Conservation (phyloP, 2,113 vertebrate genomes). For the Periophthalmodon schlosseri region DNA sequence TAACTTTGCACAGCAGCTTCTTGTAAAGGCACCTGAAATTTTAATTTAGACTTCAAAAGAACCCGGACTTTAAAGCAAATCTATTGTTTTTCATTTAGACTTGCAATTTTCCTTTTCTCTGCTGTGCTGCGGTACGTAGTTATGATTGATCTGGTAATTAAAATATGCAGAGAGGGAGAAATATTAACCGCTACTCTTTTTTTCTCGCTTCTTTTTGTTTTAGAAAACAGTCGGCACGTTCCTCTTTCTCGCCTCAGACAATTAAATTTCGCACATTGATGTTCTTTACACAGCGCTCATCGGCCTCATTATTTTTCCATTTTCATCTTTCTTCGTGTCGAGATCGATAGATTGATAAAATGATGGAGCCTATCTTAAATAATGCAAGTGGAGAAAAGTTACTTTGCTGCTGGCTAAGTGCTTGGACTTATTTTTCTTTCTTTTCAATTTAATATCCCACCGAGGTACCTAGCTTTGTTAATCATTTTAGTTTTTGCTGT, state of each 20-base stretch:
- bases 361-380: conserved; percentile 84
- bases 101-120: conserved; percentile 78
- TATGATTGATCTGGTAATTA: conserved; percentile 88
- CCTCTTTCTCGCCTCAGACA: conserved; percentile 74
- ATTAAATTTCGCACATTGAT: conserved; percentile 85
- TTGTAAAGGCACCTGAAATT: conserved; percentile 83
- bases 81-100: conserved; percentile 86
- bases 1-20: conserved; percentile 78
- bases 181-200: conserved; percentile 79
- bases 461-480: conserved; percentile 61
- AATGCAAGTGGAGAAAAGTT: conserved; percentile 79
- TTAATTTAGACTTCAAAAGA: conserved; percentile 87
- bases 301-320: conserved; percentile 85
- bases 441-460: conserved; percentile 72
- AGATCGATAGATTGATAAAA: conserved; percentile 87
- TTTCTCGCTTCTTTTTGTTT: conserved; percentile 76
- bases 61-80: conserved; percentile 83
- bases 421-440: conserved; percentile 78
- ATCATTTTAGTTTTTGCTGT: conserved; percentile 65
- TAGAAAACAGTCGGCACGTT: conserved; percentile 82
- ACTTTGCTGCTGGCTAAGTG: conserved; percentile 76
- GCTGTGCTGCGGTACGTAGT: conserved; percentile 70
- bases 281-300: conserved; percentile 82
- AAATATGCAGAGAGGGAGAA: conserved; percentile 84
- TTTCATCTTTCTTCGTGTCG: conserved; percentile 81